A percentile compares a stretch with the other conserved stretches of the same genome.
phyloP scores from a whole-genome alignment of 2,888 invertebrate genomes.

The Pseudoips prasinana region DNA sequence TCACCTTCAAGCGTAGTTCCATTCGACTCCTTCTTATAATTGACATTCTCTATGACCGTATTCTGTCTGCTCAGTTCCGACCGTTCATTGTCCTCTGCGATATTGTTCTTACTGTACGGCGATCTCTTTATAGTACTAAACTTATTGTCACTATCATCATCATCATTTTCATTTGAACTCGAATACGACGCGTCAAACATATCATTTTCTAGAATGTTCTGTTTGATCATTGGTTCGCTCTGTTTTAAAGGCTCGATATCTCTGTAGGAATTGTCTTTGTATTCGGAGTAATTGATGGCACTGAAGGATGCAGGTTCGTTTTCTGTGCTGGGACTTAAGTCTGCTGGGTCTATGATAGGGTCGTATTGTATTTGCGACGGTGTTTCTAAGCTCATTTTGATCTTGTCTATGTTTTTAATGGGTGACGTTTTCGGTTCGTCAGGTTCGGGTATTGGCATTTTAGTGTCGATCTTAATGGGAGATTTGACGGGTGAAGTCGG shows the following conservation, averaged over 20 bases:
- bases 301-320: conserved; percentile 62
- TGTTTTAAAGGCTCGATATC: conserved; percentile 56
- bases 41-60: conserved; percentile 76
- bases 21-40: conserved; percentile 71
- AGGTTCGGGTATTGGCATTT: conserved; percentile 35
- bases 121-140: conserved; percentile 88
- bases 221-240: conserved; percentile 76
- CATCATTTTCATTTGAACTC: conserved; percentile 79
- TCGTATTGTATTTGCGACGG: conserved; percentile 78
- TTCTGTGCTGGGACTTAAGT: conserved; percentile 70
- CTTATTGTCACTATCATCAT: conserved; percentile 85
- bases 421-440: conserved; percentile 62
- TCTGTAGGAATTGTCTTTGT: conserved; percentile 46
- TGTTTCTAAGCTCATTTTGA: conserved; percentile 71
- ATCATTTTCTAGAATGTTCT: conserved; percentile 77
- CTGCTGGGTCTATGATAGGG: conserved; percentile 70
- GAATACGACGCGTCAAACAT: conserved; percentile 77
- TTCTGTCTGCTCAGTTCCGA: conserved; percentile 70
- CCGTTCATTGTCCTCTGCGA: conserved; percentile 49
- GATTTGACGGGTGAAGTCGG: conserved; percentile 41
- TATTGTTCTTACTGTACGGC: conserved; percentile 81
- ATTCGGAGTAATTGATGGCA: conserved; percentile 58
- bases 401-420: conserved; percentile 75
- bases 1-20: conserved; percentile 68
- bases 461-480: conserved; percentile 40